Evolutionary conservation across 2,888 invertebrate species (phyloP).

Genomic region (Perithous albicinctus): DNA sequence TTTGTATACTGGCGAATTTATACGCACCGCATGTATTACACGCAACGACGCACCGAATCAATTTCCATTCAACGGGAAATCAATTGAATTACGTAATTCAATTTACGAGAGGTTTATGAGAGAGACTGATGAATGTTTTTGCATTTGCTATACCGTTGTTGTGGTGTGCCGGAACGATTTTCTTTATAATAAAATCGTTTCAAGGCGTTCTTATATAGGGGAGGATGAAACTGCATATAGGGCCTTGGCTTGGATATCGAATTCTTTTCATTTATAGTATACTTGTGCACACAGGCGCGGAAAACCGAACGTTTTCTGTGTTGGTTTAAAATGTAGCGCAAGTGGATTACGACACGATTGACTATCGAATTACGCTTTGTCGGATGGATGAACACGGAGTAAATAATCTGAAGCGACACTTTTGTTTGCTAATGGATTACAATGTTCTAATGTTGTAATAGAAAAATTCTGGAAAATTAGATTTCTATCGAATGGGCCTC

Average conservation of each 20-base stretch:
- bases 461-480: too few species aligned
- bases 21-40: constrained; percentile 18
- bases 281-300: not conserved
- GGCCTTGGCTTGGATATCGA: constrained; percentile 63
- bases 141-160: too few species aligned
- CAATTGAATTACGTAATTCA: constrained; percentile 67
- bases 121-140: constrained; percentile 40
- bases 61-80: constrained; percentile 51
- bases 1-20: not conserved
- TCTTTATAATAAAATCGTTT: constrained; percentile 37
- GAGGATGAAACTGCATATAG: constrained; percentile 35
- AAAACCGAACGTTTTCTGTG: constrained; percentile 35
- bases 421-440: not conserved
- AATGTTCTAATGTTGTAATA: too few species aligned
- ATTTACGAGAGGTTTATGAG: constrained; percentile 40
- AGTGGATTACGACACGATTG: constrained; percentile 26
- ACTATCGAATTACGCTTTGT: constrained; percentile 30
- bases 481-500: too few species aligned
- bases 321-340: not conserved
- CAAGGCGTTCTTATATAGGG: constrained; percentile 17
- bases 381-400: not conserved
- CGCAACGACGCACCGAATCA: constrained; percentile 56
- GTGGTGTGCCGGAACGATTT: constrained; percentile 12
- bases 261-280: constrained; percentile 29
- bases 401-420: constrained; percentile 2